Conservation (phyloP, 2,113 vertebrate genomes). For the Gnathonemus echidnorhynchus region DNA sequence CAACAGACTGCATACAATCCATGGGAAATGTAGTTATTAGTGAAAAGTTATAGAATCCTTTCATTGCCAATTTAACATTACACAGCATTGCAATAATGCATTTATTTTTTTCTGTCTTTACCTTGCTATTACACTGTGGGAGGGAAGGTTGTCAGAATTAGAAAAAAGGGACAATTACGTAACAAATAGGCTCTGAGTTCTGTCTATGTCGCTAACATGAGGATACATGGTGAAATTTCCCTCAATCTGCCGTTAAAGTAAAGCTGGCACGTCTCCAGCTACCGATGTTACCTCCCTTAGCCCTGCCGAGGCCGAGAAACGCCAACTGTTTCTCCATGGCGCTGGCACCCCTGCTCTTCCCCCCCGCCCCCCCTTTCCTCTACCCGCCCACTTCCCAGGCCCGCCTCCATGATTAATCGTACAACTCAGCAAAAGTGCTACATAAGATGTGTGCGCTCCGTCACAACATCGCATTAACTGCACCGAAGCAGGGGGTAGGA, state of each 20-base stretch:
- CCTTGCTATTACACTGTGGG: neutral
- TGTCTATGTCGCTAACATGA: neutral
- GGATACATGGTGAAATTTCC: neutral
- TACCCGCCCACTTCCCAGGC: neutral
- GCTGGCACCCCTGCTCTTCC: neutral
- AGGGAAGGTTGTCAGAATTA: neutral
- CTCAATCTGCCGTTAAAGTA: slow-evolving; percentile 12
- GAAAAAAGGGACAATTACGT: neutral
- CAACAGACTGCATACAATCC: neutral
- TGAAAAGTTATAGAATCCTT: neutral
- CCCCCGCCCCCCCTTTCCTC: neutral
- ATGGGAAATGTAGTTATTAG: neutral
- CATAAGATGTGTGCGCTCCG: slow-evolving; percentile 33
- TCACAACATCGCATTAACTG: slow-evolving; percentile 38
- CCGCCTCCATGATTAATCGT: slow-evolving; percentile 36
- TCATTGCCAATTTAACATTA: neutral
- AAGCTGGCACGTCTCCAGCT: slow-evolving; percentile 11
- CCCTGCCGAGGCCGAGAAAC: neutral
- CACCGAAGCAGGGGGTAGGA: slow-evolving; percentile 25
- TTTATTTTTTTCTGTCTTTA: neutral
- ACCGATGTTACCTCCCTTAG: neutral
- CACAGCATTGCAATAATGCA: neutral
- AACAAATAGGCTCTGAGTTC: neutral
- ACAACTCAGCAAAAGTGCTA: slow-evolving; percentile 37
- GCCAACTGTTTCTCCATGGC: neutral